Conservation (phyloP, 2,888 invertebrate genomes). For the Erebia aethiops region DNA sequence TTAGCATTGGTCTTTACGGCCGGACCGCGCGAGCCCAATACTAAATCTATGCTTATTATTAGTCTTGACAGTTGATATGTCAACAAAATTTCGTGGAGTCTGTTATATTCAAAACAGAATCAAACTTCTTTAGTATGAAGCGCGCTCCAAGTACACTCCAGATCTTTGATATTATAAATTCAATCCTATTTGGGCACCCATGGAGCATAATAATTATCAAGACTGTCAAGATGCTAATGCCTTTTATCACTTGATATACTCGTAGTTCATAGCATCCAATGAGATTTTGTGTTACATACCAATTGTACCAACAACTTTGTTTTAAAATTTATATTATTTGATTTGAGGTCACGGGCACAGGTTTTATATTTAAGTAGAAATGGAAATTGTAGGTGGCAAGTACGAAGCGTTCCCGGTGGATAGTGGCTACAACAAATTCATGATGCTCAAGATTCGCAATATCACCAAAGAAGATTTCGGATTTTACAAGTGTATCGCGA, state of each 20-base stretch:
- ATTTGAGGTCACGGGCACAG: slow-evolving; percentile 48
- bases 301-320: slow-evolving; percentile 10
- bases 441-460: slow-evolving; percentile 94
- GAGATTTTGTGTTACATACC: neutral
- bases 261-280: neutral
- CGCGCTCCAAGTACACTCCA: no score
- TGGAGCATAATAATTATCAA: neutral
- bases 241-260: neutral
- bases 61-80: no score
- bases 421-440: slow-evolving; percentile 95
- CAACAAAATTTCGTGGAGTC: no score
- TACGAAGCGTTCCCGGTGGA: slow-evolving; percentile 94
- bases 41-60: no score
- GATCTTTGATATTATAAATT: neutral
- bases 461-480: slow-evolving; percentile 92
- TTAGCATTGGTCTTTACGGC: no score
- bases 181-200: neutral
- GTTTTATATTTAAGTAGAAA: slow-evolving; percentile 83
- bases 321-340: slow-evolving; percentile 11
- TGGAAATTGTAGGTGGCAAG: slow-evolving; percentile 92
- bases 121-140: no score
- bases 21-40: no score
- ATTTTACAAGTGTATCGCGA: slow-evolving; percentile 95
- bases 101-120: no score
- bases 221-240: neutral